Percentiles rank a stretch among this genome's conserved stretches.
These are phyloP conservation scores for Heliconius himera DNA, from an alignment of 1,140 invertebrate species.

Conservation along the genomic window DNA sequence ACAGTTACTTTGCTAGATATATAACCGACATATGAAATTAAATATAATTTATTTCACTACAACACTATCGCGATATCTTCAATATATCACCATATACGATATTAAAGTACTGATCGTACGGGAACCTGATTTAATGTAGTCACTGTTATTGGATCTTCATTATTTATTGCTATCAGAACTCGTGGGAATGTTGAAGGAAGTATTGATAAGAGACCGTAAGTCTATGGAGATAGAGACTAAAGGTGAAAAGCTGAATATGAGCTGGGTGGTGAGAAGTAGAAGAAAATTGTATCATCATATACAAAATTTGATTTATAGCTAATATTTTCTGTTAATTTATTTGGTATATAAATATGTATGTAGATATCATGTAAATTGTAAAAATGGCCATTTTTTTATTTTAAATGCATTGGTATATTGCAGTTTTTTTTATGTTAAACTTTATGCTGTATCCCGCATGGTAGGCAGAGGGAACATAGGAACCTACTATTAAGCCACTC, in stretches of 20 bases:
- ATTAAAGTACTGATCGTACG: constrained; percentile 53
- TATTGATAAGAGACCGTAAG: background rate
- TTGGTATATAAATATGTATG: background rate
- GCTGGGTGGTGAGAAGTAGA: background rate
- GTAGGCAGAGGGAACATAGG: too few species aligned
- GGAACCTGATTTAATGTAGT: constrained; percentile 72
- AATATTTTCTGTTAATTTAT: background rate
- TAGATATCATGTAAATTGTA: background rate
- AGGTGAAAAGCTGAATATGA: too few species aligned
- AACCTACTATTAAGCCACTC: too few species aligned
- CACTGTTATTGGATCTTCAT: constrained; percentile 69
- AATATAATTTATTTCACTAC: constrained; percentile 35
- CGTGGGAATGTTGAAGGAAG: constrained; percentile 58
- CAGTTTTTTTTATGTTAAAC: too few species aligned
- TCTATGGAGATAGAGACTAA: background rate
- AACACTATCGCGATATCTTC: constrained; percentile 28
- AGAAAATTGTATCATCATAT: constrained; percentile 6
- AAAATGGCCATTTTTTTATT: background rate
- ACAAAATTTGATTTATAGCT: background rate
- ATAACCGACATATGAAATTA: constrained; percentile 21
- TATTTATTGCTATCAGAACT: constrained; percentile 63
- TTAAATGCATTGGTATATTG: background rate
- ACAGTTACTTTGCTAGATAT: background rate
- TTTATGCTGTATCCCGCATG: too few species aligned
- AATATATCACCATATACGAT: constrained; percentile 41